A percentile compares a stretch with the other conserved stretches of the same genome.
Evolutionary conservation across 2,113 vertebrate genomes (phyloP).

Genomic region (Herpailurus yagouaroundi): DNA sequence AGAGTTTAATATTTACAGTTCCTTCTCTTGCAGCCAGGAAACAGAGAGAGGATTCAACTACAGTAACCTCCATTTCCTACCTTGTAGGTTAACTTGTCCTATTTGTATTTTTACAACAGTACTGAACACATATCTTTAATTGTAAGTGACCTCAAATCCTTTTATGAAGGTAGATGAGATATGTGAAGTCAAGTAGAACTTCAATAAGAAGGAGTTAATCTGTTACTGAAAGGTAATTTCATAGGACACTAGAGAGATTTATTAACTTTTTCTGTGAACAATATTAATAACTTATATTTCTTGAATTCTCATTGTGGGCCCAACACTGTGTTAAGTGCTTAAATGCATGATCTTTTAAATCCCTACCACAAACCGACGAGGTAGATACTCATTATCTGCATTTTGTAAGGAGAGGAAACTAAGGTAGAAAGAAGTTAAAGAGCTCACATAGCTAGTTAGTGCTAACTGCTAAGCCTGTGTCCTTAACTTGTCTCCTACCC

Average conservation of each 20-base stretch:
- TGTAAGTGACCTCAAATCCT: not conserved
- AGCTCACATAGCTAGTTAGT: not conserved
- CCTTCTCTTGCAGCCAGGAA: not conserved
- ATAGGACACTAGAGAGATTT: not conserved
- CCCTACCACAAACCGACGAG: not conserved
- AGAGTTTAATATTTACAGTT: not conserved
- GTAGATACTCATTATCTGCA: not conserved
- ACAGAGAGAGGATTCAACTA: not conserved
- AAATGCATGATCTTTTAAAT: not conserved
- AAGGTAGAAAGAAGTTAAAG: not conserved
- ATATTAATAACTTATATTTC: not conserved
- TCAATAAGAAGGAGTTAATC: conserved; percentile 14
- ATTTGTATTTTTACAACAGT: not conserved
- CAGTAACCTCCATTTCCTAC: not conserved
- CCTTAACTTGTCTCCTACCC: not conserved
- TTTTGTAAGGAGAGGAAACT: not conserved
- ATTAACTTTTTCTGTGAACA: not conserved
- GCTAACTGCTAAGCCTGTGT: not conserved
- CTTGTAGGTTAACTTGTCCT: not conserved
- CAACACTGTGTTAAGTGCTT: not conserved
- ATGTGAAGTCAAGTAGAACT: conserved; percentile 11
- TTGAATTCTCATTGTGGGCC: not conserved
- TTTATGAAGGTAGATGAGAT: not conserved
- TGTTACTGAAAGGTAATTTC: conserved; percentile 31
- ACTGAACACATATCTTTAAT: not conserved